These are phyloP conservation scores for Cancer borealis DNA, from an alignment of 2,888 invertebrate species.

Conservation along the genomic window DNA sequence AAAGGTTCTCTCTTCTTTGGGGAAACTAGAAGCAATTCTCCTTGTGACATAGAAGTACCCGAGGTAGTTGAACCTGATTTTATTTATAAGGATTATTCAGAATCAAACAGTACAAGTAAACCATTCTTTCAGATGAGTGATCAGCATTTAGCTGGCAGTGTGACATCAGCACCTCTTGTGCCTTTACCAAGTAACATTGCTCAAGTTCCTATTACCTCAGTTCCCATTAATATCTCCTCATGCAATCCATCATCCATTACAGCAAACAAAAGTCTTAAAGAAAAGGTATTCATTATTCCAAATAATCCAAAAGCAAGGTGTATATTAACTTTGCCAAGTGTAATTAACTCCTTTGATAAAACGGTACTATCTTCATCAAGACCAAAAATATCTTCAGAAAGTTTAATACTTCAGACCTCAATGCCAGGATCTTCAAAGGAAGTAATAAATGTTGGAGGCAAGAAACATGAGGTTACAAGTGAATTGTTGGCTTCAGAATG, in stretches of 20 bases:
- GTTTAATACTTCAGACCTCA: neutral
- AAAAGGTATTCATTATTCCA: neutral
- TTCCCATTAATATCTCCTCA: neutral
- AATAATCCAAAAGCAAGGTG: neutral
- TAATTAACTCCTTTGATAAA: neutral
- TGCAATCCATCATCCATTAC: neutral
- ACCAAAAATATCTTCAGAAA: neutral
- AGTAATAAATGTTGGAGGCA: neutral
- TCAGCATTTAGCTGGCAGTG: neutral
- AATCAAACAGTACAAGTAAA: neutral
- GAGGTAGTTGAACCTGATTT: neutral
- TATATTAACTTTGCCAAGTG: neutral
- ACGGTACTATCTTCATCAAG: neutral
- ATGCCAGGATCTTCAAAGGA: neutral
- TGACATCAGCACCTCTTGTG: neutral
- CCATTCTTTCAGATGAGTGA: neutral
- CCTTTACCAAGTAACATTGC: constrained; percentile 30
- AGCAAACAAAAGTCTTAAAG: neutral
- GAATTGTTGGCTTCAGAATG: neutral
- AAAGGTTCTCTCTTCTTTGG: constrained; percentile 63
- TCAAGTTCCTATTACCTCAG: neutral
- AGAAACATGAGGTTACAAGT: neutral
- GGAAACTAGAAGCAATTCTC: constrained; percentile 53
- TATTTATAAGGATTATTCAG: neutral
- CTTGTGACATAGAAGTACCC: neutral